Percentiles rank a stretch among this genome's conserved stretches.
Conservation (phyloP, 2,888 invertebrate genomes). For the Heliconius ismenius region DNA sequence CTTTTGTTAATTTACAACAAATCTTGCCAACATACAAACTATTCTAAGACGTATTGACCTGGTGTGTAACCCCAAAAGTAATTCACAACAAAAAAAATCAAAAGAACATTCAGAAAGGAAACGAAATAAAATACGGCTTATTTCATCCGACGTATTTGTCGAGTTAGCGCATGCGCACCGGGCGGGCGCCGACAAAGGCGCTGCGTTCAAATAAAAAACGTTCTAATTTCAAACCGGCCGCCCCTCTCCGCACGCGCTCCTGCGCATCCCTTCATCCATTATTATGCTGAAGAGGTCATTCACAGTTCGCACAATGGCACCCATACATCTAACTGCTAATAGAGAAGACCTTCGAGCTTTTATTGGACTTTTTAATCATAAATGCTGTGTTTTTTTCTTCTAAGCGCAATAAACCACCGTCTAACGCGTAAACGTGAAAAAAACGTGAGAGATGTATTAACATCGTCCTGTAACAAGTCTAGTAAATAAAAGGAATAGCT, state of each 20-base stretch:
- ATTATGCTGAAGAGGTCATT: conserved; percentile 81
- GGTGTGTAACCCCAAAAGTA: conserved; percentile 43
- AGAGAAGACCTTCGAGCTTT: conserved; percentile 60
- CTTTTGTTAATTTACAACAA: conserved; percentile 36
- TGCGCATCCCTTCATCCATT: conserved; percentile 79
- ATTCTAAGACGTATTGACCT: conserved; percentile 42
- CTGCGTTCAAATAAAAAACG: conserved; percentile 72
- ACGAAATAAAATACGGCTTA: conserved; percentile 78
- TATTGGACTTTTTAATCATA: conserved; percentile 51
- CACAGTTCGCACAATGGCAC: conserved; percentile 79
- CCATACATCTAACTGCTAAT: conserved; percentile 67
- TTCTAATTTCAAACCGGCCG: conserved; percentile 82
- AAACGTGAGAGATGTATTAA: conserved; percentile 48
- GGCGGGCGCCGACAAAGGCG: conserved; percentile 79
- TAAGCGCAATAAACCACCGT: conserved; percentile 46
- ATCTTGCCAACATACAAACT: conserved; percentile 26
- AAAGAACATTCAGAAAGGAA: conserved; percentile 67
- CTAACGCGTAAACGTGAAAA: conserved; percentile 45
- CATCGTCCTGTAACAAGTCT: conserved; percentile 43
- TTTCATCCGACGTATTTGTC: conserved; percentile 80
- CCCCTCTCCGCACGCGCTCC: conserved; percentile 76
- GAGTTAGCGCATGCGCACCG: conserved; percentile 79
- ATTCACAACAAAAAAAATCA: conserved; percentile 53
- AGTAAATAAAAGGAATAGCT: conserved; percentile 39
- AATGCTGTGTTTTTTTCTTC: conserved; percentile 42